Percentiles rank a stretch among this genome's conserved stretches.
Evolutionary conservation across 2,113 vertebrate species (phyloP).

Genomic region (Channa maculata): DNA sequence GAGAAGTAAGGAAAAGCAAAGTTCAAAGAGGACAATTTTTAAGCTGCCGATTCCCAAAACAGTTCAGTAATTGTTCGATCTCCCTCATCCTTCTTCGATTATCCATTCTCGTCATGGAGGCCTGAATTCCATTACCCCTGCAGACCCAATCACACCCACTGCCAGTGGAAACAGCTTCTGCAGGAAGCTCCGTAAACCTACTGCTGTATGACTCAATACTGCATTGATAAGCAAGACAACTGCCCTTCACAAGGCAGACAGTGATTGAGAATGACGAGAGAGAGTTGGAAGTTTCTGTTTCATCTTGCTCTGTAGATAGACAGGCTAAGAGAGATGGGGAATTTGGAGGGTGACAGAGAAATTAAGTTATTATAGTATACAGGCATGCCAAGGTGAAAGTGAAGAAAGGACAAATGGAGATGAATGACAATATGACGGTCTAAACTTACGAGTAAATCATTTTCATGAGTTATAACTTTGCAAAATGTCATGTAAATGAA

Average conservation of each 20-base stretch:
- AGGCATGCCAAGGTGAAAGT: slow-evolving; percentile 15
- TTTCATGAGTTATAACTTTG: no score
- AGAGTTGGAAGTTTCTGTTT: slow-evolving; percentile 26
- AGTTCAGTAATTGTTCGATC: slow-evolving; percentile 18
- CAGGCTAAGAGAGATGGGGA: background rate
- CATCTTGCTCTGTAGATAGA: slow-evolving; percentile 23
- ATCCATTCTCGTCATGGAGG: slow-evolving; percentile 55
- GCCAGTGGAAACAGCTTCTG: slow-evolving; percentile 49
- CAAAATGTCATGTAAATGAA: no score
- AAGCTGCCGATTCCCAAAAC: slow-evolving; percentile 25
- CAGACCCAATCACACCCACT: slow-evolving; percentile 59
- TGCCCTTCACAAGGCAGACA: slow-evolving; percentile 38
- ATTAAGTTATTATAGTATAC: slow-evolving; percentile 2
- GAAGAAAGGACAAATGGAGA: background rate
- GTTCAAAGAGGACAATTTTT: slow-evolving; percentile 24
- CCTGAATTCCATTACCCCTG: slow-evolving; percentile 49
- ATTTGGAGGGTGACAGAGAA: slow-evolving; percentile 9
- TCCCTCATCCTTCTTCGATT: slow-evolving; percentile 26
- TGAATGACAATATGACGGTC: no score
- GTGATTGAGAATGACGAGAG: slow-evolving; percentile 29
- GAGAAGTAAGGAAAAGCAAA: background rate
- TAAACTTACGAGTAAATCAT: no score
- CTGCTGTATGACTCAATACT: slow-evolving; percentile 18
- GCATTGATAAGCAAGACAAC: slow-evolving; percentile 50
- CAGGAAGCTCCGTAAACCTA: slow-evolving; percentile 37